Percentiles rank a stretch among this genome's conserved stretches.
Evolutionary conservation across 2,888 invertebrate genomes (phyloP).

Genomic region (Ichneumoninae sp.): DNA sequence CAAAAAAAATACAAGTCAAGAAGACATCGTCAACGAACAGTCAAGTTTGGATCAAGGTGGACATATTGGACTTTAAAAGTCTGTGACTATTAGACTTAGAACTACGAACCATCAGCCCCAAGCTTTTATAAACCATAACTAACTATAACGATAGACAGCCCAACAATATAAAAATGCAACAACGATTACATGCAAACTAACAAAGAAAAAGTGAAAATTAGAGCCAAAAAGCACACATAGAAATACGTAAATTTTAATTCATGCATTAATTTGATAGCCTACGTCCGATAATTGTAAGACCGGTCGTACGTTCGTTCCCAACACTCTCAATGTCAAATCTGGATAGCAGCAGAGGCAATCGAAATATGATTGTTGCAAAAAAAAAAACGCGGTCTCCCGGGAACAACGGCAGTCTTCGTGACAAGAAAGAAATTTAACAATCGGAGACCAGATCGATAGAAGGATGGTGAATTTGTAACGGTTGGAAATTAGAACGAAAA

Average conservation of each 20-base stretch:
- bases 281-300: background rate
- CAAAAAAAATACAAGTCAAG: background rate
- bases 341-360: background rate
- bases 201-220: too few relatives aligned
- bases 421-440: background rate
- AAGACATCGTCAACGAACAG: background rate
- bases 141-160: too few relatives aligned
- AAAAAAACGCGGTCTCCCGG: background rate
- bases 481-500: background rate
- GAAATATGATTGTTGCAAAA: background rate
- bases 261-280: too few relatives aligned
- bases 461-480: background rate
- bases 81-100: background rate
- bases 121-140: background rate
- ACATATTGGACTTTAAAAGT: background rate
- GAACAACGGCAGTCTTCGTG: background rate
- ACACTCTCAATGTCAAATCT: background rate
- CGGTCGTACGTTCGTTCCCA: background rate
- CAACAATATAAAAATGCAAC: too few relatives aligned
- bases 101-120: background rate
- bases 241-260: too few relatives aligned
- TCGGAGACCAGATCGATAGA: background rate
- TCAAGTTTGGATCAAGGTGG: too few relatives aligned
- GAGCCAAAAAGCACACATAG: too few relatives aligned
- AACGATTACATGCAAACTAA: too few relatives aligned